Conservation (phyloP, 1,140 invertebrate genomes). For the Penaeus japonicus region DNA sequence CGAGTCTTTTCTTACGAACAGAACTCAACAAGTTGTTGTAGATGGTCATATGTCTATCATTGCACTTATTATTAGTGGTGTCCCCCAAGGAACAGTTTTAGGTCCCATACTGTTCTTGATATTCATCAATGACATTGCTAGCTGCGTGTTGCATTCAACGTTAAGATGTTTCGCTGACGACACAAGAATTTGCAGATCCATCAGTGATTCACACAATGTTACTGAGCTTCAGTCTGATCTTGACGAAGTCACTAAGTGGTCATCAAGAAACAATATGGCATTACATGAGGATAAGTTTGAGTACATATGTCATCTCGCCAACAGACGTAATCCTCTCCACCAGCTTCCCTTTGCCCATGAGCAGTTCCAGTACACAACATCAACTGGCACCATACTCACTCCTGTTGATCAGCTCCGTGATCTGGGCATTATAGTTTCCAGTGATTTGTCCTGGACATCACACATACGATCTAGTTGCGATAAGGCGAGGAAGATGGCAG, state of each 20-base stretch:
- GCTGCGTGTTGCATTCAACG: not conserved
- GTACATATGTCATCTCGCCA: not conserved
- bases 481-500: too few species aligned
- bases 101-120: conserved; percentile 11
- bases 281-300: not conserved
- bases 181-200: not conserved
- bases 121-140: not conserved
- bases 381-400: not conserved
- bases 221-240: not conserved
- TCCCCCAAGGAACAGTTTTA: conserved; percentile 13
- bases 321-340: not conserved
- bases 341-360: not conserved
- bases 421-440: too few species aligned
- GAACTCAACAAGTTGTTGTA: not conserved
- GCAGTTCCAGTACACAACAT: not conserved
- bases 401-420: too few species aligned
- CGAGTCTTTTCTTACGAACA: not conserved
- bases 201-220: not conserved
- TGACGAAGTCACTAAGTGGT: not conserved
- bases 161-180: not conserved
- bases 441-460: too few species aligned
- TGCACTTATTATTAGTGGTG: conserved; percentile 10
- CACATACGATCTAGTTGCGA: too few species aligned
- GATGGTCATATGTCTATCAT: not conserved
- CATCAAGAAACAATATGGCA: not conserved